Evolutionary conservation across 2,797 vertebrate species (phyloP).

Genomic region (Threskiornis aethiopicus): DNA sequence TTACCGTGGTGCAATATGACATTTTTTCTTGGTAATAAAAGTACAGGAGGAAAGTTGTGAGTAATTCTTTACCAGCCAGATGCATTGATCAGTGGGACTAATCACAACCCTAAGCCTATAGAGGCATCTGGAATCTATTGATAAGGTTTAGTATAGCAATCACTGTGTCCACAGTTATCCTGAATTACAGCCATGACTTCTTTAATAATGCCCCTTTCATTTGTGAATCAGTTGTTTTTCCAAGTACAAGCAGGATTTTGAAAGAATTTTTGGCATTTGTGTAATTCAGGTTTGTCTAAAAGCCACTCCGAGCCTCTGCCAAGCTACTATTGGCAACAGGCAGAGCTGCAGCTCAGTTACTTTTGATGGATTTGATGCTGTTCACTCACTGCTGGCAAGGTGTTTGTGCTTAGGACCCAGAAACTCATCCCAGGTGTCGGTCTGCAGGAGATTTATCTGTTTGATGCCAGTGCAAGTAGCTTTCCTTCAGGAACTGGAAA

Average conservation of each 20-base stretch:
- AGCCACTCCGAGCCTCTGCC: background rate
- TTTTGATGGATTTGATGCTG: background rate
- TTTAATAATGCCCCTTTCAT: constrained; percentile 45
- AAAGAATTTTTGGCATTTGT: constrained; percentile 65
- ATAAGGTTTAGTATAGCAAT: background rate
- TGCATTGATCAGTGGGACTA: background rate
- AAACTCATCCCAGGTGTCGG: background rate
- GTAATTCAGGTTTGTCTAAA: constrained; percentile 39
- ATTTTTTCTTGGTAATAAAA: background rate
- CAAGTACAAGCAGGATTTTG: background rate
- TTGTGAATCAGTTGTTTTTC: constrained; percentile 23
- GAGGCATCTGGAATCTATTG: background rate
- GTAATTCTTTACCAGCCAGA: background rate
- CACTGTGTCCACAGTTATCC: background rate
- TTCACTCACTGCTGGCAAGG: background rate
- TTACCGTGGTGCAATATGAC: background rate
- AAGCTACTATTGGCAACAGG: constrained; percentile 2
- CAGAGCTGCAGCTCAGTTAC: background rate
- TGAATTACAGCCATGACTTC: background rate
- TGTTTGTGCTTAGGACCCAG: background rate
- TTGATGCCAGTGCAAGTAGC: background rate
- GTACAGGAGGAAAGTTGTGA: background rate
- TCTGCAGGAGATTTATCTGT: background rate
- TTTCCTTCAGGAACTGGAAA: background rate
- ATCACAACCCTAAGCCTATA: background rate